Evolutionary conservation across 2,113 vertebrate species (phyloP).

Genomic region (Ginglymostoma cirratum): DNA sequence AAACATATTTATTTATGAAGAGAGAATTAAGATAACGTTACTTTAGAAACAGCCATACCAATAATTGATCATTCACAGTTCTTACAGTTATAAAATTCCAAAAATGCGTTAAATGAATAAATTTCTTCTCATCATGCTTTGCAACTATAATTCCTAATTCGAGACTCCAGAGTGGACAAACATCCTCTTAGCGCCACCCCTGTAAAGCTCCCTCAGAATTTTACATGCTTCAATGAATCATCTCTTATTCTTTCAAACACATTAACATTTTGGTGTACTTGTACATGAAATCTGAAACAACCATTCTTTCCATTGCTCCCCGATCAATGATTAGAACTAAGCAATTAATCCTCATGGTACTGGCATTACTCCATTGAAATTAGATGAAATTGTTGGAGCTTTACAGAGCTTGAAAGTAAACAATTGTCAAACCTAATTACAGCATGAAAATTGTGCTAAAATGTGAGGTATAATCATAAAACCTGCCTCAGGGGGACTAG

Average conservation of each 20-base stretch:
- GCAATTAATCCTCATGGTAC: background rate
- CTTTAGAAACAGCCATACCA: background rate
- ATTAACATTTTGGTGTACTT: too few species aligned
- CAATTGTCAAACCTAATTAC: background rate
- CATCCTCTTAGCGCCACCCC: too few species aligned
- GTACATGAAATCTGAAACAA: background rate
- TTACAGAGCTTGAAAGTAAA: background rate
- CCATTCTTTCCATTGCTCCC: background rate
- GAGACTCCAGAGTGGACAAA: too few species aligned
- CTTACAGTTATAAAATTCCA: too few species aligned
- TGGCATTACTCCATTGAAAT: background rate
- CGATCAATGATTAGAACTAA: background rate
- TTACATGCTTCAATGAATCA: too few species aligned
- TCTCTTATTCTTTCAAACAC: too few species aligned
- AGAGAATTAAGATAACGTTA: background rate
- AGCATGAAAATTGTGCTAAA: background rate
- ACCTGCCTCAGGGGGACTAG: background rate
- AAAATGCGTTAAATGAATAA: too few species aligned
- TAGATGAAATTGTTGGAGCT: background rate
- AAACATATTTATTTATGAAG: background rate
- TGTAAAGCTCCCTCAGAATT: too few species aligned
- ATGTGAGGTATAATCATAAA: background rate
- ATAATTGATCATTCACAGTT: too few species aligned
- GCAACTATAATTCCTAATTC: too few species aligned
- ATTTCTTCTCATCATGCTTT: too few species aligned